A percentile compares a stretch with the other conserved stretches of the same genome.
phyloP scores from a whole-genome alignment of 2,797 vertebrate genomes.

The Leptoclinus maculatus region DNA sequence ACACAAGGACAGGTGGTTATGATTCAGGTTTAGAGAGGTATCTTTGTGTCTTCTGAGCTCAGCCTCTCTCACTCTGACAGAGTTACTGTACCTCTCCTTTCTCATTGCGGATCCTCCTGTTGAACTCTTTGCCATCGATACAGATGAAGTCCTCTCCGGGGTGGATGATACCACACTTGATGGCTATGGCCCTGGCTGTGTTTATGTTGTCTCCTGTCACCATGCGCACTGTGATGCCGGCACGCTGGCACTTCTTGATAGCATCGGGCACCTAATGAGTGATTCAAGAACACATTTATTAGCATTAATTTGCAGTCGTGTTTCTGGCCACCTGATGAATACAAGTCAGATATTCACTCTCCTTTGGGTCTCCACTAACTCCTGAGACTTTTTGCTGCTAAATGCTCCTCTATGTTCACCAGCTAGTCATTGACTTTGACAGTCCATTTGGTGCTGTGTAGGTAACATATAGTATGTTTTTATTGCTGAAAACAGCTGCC shows the following conservation, averaged over 20 bases:
- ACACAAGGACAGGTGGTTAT: constrained; percentile 81
- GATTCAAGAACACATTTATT: constrained; percentile 4
- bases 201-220: constrained; percentile 99
- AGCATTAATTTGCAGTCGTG: neutral
- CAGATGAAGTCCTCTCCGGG: constrained; percentile 98
- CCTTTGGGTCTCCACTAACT: neutral
- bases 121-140: constrained; percentile 98
- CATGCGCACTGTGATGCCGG: constrained; percentile 98
- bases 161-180: constrained; percentile 98
- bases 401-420: neutral
- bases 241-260: constrained; percentile 95
- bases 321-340: neutral
- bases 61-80: neutral
- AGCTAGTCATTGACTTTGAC: neutral
- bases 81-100: constrained; percentile 91
- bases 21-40: neutral
- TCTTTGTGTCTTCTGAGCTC: constrained; percentile 11
- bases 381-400: neutral
- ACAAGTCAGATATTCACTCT: neutral
- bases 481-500: neutral
- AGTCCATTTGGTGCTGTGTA: constrained; percentile 13
- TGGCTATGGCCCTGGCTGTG: constrained; percentile 97
- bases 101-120: constrained; percentile 97
- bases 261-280: constrained; percentile 93
- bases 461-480: constrained; percentile 6